Percentiles rank a stretch among this genome's conserved stretches.
Evolutionary conservation across 1,140 invertebrate species (phyloP).

Genomic region (Eriosoma lanigerum): DNA sequence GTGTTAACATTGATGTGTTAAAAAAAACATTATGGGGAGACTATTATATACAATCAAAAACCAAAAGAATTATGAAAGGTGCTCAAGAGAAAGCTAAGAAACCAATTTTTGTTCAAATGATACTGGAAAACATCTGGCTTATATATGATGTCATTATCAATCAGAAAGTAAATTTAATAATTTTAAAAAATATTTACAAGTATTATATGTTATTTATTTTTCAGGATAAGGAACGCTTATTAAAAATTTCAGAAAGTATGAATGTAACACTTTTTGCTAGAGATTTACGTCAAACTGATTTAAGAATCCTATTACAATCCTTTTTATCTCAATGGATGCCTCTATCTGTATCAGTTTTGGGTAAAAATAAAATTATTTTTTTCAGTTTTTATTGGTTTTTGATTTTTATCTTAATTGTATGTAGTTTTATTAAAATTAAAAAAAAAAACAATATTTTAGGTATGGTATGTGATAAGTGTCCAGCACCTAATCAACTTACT

Average conservation of each 20-base stretch:
- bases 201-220: background rate
- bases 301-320: slow-evolving; percentile 75
- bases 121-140: slow-evolving; percentile 92
- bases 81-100: slow-evolving; percentile 94
- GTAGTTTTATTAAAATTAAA: no score
- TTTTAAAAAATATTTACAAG: slow-evolving; percentile 51
- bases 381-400: no score
- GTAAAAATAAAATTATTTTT: slow-evolving; percentile 3
- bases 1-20: slow-evolving; percentile 61
- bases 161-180: slow-evolving; percentile 61
- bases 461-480: slow-evolving; percentile 79
- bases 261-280: slow-evolving; percentile 75
- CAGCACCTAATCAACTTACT: slow-evolving; percentile 76
- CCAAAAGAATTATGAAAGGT: slow-evolving; percentile 83
- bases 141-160: slow-evolving; percentile 82
- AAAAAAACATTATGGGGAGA: slow-evolving; percentile 90
- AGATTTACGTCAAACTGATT: slow-evolving; percentile 78
- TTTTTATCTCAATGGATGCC: slow-evolving; percentile 89
- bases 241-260: slow-evolving; percentile 79
- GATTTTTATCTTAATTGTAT: no score
- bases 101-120: slow-evolving; percentile 92
- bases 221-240: slow-evolving; percentile 76
- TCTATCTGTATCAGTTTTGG: slow-evolving; percentile 67
- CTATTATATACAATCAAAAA: slow-evolving; percentile 86
- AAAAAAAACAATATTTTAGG: slow-evolving; percentile 56